These are phyloP conservation scores for Grantiella picta DNA, from an alignment of 2,113 vertebrate genomes.

Conservation along the genomic window DNA sequence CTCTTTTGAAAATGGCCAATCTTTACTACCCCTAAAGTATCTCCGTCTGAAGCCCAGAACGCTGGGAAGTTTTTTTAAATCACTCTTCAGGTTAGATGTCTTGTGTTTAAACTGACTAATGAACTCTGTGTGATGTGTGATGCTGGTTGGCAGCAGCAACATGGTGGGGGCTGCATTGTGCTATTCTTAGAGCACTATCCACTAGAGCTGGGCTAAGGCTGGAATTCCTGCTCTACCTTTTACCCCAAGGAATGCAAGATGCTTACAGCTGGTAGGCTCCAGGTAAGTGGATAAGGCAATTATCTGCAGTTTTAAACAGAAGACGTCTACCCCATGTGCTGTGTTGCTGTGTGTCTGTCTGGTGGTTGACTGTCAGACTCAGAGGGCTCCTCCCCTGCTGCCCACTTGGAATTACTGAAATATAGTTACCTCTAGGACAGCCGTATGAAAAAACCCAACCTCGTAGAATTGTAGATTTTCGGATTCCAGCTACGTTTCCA, in stretches of 20 bases:
- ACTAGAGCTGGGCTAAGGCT: background rate
- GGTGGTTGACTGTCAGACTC: background rate
- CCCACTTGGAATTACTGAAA: background rate
- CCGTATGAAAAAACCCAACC: background rate
- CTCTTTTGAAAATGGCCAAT: background rate
- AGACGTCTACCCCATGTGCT: background rate
- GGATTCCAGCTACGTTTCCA: background rate
- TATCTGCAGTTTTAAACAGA: background rate
- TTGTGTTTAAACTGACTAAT: background rate
- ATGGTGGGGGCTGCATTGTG: background rate
- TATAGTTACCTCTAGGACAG: background rate
- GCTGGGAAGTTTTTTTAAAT: background rate
- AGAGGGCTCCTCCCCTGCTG: background rate
- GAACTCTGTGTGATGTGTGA: background rate
- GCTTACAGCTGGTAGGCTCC: background rate
- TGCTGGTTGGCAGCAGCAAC: background rate
- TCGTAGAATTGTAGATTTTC: background rate
- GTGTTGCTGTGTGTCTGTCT: background rate
- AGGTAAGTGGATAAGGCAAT: background rate
- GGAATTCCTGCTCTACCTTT: background rate
- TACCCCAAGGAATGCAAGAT: background rate
- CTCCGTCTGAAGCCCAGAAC: background rate
- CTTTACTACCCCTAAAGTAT: background rate
- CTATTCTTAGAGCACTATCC: background rate
- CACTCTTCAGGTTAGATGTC: background rate